These are phyloP conservation scores for Heliconius melpomene DNA, from an alignment of 1,140 invertebrate genomes.

Conservation along the genomic window DNA sequence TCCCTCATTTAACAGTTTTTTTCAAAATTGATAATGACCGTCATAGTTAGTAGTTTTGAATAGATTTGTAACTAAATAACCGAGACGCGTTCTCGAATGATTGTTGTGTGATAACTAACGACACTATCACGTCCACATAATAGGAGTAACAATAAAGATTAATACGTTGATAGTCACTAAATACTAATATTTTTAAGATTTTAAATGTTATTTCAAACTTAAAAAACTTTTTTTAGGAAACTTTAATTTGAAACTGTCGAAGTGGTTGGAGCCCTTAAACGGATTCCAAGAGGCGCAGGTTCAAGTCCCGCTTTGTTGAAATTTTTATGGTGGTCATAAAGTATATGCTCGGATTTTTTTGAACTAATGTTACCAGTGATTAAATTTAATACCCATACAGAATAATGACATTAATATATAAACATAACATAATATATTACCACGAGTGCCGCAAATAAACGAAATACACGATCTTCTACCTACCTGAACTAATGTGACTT, in stretches of 20 bases:
- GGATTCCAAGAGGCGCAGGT: not conserved
- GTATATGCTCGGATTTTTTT: no score
- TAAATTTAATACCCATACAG: no score
- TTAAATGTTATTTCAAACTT: no score
- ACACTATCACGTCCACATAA: not conserved
- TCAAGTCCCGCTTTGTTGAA: not conserved
- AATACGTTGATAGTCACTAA: not conserved
- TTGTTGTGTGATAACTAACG: not conserved
- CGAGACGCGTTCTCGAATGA: not conserved
- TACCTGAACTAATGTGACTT: not conserved
- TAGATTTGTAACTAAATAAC: not conserved
- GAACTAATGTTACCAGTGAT: no score
- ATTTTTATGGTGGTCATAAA: not conserved
- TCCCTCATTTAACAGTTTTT: not conserved
- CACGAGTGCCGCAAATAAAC: not conserved
- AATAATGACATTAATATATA: no score
- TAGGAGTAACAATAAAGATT: not conserved
- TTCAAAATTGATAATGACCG: slow-evolving; percentile 12
- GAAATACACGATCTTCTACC: not conserved
- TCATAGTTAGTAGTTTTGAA: slow-evolving; percentile 8
- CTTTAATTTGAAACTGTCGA: no score
- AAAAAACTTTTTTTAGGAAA: no score
- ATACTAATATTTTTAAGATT: not conserved
- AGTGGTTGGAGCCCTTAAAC: not conserved
- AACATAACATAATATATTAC: no score